phyloP scores from a whole-genome alignment of 2,113 vertebrate genomes.

The Toxotes chatareus region DNA sequence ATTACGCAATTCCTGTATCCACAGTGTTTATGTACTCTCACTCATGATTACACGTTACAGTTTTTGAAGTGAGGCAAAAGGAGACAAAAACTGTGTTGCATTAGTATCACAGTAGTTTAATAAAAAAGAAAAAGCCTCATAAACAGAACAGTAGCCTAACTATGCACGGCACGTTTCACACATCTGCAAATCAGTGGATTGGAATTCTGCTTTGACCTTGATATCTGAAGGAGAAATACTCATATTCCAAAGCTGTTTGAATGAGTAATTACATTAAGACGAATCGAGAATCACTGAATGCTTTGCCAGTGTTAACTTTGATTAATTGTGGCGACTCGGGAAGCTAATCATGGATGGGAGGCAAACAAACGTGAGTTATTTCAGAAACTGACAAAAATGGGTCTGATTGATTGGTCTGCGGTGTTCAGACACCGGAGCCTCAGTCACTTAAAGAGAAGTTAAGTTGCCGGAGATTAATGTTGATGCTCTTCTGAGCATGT shows the following conservation, averaged over 20 bases:
- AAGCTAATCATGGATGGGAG: slow-evolving; percentile 46
- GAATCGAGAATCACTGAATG: slow-evolving; percentile 61
- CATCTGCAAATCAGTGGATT: slow-evolving; percentile 50
- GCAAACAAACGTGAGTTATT: slow-evolving; percentile 56
- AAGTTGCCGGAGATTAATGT: slow-evolving; percentile 26
- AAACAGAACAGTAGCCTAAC: slow-evolving; percentile 24
- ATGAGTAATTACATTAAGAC: slow-evolving; percentile 70
- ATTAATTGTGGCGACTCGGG: slow-evolving; percentile 65
- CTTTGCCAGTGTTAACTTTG: slow-evolving; percentile 63
- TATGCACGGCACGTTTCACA: slow-evolving; percentile 44
- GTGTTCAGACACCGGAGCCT: slow-evolving; percentile 18
- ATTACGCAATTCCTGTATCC: not conserved
- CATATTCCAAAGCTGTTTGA: slow-evolving; percentile 39
- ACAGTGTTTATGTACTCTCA: not conserved
- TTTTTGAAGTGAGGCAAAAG: not conserved
- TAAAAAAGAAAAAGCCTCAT: not conserved
- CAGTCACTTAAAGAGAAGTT: slow-evolving; percentile 32
- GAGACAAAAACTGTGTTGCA: not conserved
- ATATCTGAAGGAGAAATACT: slow-evolving; percentile 51
- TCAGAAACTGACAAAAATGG: slow-evolving; percentile 52
- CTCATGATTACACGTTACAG: not conserved
- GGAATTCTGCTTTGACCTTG: slow-evolving; percentile 65
- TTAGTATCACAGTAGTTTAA: not conserved
- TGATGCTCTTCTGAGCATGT: slow-evolving; percentile 4
- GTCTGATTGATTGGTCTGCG: slow-evolving; percentile 38